phyloP scores from a whole-genome alignment of 2,113 vertebrate genomes.

The Pedionomus torquatus region DNA sequence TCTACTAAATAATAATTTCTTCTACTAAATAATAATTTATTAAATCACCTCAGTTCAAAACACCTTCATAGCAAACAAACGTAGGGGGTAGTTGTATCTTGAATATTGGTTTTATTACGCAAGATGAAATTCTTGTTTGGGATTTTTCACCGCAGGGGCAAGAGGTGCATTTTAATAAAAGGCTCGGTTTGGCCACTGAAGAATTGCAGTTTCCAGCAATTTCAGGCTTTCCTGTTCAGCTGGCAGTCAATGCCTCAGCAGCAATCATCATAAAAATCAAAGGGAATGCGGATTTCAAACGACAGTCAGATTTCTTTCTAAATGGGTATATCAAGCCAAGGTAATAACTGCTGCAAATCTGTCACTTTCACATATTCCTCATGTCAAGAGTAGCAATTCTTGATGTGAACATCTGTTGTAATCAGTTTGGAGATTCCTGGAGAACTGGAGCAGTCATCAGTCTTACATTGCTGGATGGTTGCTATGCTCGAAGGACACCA shows the following conservation, averaged over 20 bases:
- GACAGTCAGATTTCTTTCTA: conserved; percentile 80
- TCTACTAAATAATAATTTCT: no score
- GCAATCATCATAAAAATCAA: conserved; percentile 77
- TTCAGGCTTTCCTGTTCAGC: conserved; percentile 82
- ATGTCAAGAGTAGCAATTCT: background rate
- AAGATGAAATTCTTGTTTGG: background rate
- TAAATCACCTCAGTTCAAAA: background rate
- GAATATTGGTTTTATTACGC: background rate
- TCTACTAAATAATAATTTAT: no score
- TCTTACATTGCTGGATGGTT: background rate
- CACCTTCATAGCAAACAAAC: background rate
- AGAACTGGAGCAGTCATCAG: background rate
- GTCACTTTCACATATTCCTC: background rate
- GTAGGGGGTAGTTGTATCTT: background rate
- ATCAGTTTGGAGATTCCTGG: background rate
- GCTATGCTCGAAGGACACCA: background rate
- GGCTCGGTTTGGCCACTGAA: conserved; percentile 76
- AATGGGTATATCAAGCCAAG: conserved; percentile 84
- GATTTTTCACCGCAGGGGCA: conserved; percentile 76
- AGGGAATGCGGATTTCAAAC: conserved; percentile 78
- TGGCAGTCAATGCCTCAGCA: conserved; percentile 82
- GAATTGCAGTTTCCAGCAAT: conserved; percentile 82
- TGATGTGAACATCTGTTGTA: background rate
- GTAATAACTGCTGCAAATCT: conserved; percentile 54
- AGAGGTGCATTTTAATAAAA: conserved; percentile 81